Evolutionary conservation across 2,797 vertebrate genomes (phyloP).

Genomic region (Podargus strigoides): DNA sequence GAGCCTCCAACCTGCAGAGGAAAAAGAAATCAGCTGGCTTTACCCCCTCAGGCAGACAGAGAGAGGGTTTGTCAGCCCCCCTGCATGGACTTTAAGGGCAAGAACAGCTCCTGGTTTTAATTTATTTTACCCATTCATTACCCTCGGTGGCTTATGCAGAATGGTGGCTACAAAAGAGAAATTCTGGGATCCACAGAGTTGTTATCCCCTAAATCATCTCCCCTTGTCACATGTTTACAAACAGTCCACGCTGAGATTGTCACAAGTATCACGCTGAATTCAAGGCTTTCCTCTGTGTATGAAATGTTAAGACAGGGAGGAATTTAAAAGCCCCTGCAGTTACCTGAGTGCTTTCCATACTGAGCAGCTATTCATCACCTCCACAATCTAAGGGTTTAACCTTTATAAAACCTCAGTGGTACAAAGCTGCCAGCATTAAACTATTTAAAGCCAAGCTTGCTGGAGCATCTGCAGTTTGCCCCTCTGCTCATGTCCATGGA

Average conservation of each 20-base stretch:
- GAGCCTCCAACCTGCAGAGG: background rate
- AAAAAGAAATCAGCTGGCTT: background rate
- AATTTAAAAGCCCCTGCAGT: slow-evolving; percentile 7
- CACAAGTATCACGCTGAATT: background rate
- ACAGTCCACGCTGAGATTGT: background rate
- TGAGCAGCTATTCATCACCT: background rate
- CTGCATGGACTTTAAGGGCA: background rate
- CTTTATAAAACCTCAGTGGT: background rate
- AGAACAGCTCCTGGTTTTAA: background rate
- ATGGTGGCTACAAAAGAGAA: background rate
- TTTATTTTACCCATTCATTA: slow-evolving; percentile 6
- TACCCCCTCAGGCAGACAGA: background rate
- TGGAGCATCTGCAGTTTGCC: background rate
- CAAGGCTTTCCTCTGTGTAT: background rate
- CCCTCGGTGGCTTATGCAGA: background rate
- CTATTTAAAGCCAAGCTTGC: background rate
- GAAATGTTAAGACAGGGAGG: background rate
- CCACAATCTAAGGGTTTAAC: background rate
- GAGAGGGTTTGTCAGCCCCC: background rate
- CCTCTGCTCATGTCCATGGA: background rate
- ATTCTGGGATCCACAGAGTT: background rate
- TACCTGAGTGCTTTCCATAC: background rate
- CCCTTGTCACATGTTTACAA: slow-evolving; percentile 7
- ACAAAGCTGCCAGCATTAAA: background rate
- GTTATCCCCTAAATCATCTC: background rate